These are phyloP conservation scores for Leptodactylus fallax DNA, from an alignment of 2,797 vertebrate species.

Conservation along the genomic window DNA sequence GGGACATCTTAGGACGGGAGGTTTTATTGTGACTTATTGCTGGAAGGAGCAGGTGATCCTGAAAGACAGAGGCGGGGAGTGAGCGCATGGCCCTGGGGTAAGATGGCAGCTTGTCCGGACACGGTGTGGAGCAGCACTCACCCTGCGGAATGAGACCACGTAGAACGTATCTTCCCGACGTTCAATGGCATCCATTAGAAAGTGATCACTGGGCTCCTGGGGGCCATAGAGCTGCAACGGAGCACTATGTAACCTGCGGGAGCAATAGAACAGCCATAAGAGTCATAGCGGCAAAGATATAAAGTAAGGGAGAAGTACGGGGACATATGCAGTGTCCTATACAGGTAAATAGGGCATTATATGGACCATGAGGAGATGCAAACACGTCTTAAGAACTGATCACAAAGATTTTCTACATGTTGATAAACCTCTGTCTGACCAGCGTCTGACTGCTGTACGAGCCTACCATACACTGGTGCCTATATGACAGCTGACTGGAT, in stretches of 20 bases:
- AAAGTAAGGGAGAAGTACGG: too few species aligned
- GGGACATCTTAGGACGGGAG: constrained; percentile 86
- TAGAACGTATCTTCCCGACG: constrained; percentile 91
- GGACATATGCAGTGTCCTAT: too few species aligned
- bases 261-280: not conserved
- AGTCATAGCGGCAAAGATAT: too few species aligned
- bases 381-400: too few species aligned
- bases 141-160: constrained; percentile 90
- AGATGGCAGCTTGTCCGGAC: not conserved
- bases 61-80: not conserved
- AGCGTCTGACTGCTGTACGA: too few species aligned
- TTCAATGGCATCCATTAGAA: constrained; percentile 90
- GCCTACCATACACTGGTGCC: too few species aligned
- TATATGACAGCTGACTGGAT: too few species aligned
- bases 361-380: too few species aligned
- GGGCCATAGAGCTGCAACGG: constrained; percentile 87
- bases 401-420: too few species aligned
- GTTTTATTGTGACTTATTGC: constrained; percentile 80
- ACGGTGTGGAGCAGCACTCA: constrained; percentile 69
- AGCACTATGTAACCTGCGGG: constrained; percentile 68
- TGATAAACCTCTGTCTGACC: too few species aligned
- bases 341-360: too few species aligned
- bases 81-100: too few species aligned
- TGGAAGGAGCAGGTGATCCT: constrained; percentile 77
- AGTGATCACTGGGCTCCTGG: constrained; percentile 83